Evolutionary conservation across 2,113 vertebrate species (phyloP).

Genomic region (Channa maculata): DNA sequence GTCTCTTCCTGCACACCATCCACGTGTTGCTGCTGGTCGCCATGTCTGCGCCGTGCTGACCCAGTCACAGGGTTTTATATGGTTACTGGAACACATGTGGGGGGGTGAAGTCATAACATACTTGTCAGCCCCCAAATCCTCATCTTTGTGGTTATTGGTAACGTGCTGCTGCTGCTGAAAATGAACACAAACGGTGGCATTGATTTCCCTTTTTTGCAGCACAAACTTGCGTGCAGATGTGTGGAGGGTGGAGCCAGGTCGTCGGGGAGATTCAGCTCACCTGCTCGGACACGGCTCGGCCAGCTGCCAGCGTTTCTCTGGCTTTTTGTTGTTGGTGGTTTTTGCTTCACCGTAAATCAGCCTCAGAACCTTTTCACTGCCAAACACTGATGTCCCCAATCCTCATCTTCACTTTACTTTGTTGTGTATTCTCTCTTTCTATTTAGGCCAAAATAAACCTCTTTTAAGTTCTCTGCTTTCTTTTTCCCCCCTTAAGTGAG

Average conservation of each 20-base stretch:
- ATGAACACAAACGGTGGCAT: background rate
- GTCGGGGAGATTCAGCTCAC: slow-evolving; percentile 16
- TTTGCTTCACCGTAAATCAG: background rate
- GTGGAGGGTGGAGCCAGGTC: slow-evolving; percentile 5
- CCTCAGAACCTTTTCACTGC: background rate
- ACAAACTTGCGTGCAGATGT: background rate
- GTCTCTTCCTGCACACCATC: slow-evolving; percentile 28
- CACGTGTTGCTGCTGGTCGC: slow-evolving; percentile 22
- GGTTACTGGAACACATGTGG: slow-evolving; percentile 42
- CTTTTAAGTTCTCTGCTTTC: background rate
- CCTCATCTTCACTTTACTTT: background rate
- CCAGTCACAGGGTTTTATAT: slow-evolving; percentile 30
- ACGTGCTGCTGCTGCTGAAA: background rate
- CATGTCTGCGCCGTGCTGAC: background rate
- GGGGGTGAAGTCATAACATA: background rate
- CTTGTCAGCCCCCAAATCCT: background rate
- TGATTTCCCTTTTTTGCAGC: background rate
- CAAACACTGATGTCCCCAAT: no score
- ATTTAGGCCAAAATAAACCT: background rate
- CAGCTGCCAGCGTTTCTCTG: background rate
- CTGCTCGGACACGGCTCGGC: background rate
- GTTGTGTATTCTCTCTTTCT: background rate
- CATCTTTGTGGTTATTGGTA: slow-evolving; percentile 17
- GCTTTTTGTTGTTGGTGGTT: background rate
- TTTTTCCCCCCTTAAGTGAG: background rate